These are phyloP conservation scores for Leptopilina boulardi DNA, from an alignment of 1,140 invertebrate species.

Conservation along the genomic window DNA sequence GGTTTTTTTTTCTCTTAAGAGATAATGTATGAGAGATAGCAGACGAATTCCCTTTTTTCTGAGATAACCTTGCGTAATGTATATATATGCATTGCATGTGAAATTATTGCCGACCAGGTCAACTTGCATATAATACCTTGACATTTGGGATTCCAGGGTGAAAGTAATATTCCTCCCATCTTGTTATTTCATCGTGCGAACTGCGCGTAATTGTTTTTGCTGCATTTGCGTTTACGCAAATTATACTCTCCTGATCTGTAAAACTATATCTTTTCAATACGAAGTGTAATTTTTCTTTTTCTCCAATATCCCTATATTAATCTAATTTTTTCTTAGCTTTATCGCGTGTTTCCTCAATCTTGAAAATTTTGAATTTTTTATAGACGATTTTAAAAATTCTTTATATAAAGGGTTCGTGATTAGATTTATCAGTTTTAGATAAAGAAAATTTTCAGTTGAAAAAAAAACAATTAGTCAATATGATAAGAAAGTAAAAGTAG, in stretches of 20 bases:
- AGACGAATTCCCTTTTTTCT: slow-evolving; percentile 44
- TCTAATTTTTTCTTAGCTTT: too few species aligned
- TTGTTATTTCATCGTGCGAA: slow-evolving; percentile 57
- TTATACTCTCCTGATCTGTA: slow-evolving; percentile 2
- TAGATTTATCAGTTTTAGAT: background rate
- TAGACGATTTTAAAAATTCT: too few species aligned
- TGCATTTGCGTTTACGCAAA: slow-evolving; percentile 33
- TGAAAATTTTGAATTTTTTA: too few species aligned
- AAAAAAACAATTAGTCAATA: background rate
- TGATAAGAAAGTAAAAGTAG: background rate
- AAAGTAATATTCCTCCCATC: slow-evolving; percentile 58
- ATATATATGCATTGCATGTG: slow-evolving; percentile 46
- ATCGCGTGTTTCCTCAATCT: too few species aligned
- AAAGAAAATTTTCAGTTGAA: background rate
- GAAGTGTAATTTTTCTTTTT: background rate
- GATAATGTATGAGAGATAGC: background rate
- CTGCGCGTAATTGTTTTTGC: slow-evolving; percentile 44
- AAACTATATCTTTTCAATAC: background rate
- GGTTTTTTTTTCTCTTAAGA: background rate
- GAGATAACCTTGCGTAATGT: slow-evolving; percentile 51
- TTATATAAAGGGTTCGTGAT: too few species aligned
- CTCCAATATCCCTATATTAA: background rate
- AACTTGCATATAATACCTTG: slow-evolving; percentile 56
- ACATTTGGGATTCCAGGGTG: slow-evolving; percentile 64
- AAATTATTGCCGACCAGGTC: slow-evolving; percentile 48